Evolutionary conservation across 2,113 vertebrate species (phyloP).

Genomic region (Epinephelus lanceolatus): DNA sequence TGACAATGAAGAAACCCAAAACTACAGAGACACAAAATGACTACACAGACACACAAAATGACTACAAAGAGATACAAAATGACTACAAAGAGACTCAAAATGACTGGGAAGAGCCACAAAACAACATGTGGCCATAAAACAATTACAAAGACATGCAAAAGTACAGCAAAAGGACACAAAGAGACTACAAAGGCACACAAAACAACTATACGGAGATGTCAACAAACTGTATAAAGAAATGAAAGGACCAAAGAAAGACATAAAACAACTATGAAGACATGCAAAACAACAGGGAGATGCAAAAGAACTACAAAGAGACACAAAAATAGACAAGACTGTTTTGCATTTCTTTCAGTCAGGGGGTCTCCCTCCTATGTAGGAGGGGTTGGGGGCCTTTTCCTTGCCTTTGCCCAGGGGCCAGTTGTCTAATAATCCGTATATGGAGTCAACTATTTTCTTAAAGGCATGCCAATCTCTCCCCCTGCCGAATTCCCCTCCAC

Average conservation of each 20-base stretch:
- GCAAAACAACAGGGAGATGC: background rate
- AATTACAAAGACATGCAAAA: background rate
- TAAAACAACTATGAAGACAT: background rate
- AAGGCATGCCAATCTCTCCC: constrained; percentile 1
- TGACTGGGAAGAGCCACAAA: background rate
- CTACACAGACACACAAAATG: too few relatives aligned
- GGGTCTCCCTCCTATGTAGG: background rate
- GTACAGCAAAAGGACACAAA: background rate
- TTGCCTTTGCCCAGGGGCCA: background rate
- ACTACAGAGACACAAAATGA: too few relatives aligned
- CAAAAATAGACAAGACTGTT: background rate
- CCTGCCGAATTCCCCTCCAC: background rate
- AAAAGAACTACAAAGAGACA: constrained; percentile 11
- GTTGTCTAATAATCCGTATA: background rate
- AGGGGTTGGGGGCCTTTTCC: background rate
- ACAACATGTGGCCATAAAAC: background rate
- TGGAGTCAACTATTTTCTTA: background rate
- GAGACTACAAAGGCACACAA: constrained; percentile 1
- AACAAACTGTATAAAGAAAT: too few relatives aligned
- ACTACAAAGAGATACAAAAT: background rate
- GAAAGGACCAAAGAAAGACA: too few relatives aligned
- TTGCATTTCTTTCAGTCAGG: background rate
- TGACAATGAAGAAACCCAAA: background rate
- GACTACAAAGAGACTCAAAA: background rate
- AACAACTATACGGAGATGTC: too few relatives aligned